These are phyloP conservation scores for Nannoperca australis DNA, from an alignment of 2,797 vertebrate species.

Conservation along the genomic window DNA sequence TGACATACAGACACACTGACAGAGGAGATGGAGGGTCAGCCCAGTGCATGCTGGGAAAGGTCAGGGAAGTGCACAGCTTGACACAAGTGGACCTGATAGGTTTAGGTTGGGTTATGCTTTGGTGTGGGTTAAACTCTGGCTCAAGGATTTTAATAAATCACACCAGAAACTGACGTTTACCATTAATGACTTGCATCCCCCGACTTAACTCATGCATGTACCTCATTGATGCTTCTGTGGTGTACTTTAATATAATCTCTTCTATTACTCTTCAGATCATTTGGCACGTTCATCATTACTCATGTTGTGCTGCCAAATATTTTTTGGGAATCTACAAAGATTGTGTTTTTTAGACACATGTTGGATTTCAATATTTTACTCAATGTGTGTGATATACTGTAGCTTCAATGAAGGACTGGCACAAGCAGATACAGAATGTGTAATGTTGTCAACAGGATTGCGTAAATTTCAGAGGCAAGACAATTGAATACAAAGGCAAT, in stretches of 20 bases:
- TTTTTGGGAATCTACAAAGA: background rate
- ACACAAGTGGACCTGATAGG: constrained; percentile 38
- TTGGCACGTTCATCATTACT: background rate
- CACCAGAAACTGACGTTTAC: background rate
- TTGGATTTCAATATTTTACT: constrained; percentile 1
- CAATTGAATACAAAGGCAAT: background rate
- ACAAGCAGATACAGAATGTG: background rate
- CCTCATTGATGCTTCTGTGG: background rate
- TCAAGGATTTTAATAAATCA: background rate
- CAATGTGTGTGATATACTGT: background rate
- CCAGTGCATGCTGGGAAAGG: constrained; percentile 54
- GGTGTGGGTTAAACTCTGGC: background rate
- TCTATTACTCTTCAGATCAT: background rate
- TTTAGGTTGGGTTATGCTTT: constrained; percentile 15
- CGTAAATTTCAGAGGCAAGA: background rate
- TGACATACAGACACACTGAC: constrained; percentile 76
- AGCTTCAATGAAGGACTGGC: background rate
- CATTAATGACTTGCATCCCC: background rate
- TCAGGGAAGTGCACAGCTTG: constrained; percentile 42
- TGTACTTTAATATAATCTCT: background rate
- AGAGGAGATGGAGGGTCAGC: constrained; percentile 58
- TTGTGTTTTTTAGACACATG: background rate
- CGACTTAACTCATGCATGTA: background rate
- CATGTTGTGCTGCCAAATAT: background rate
- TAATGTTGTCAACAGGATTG: background rate